A percentile compares a stretch with the other conserved stretches of the same genome.
These are phyloP conservation scores for Epirrhoe tristata DNA, from an alignment of 2,888 invertebrate genomes.

Conservation along the genomic window DNA sequence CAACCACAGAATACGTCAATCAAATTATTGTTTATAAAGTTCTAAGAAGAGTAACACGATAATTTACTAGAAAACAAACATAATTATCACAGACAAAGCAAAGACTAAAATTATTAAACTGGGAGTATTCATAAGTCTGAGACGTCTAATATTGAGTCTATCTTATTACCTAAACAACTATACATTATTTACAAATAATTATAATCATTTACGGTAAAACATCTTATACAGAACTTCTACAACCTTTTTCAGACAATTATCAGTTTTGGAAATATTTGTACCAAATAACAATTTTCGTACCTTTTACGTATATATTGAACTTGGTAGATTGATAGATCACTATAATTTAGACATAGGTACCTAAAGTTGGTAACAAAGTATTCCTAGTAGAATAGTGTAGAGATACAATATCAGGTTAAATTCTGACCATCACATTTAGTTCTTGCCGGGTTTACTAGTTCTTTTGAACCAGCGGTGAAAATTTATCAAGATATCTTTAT, in stretches of 20 bases:
- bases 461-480: too few relatives aligned
- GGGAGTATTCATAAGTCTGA: not conserved
- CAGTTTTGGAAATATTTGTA: not conserved
- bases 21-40: not conserved
- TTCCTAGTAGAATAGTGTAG: not conserved
- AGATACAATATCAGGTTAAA: not conserved
- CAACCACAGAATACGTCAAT: conserved; percentile 3
- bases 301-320: not conserved
- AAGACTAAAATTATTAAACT: not conserved
- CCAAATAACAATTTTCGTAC: not conserved
- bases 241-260: not conserved
- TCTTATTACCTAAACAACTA: not conserved
- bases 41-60: conserved; percentile 3
- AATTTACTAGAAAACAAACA: not conserved
- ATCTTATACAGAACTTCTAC: not conserved
- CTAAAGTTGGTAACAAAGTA: not conserved
- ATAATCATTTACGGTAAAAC: not conserved
- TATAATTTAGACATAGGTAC: not conserved
- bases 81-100: conserved; percentile 14
- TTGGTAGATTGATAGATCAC: not conserved
- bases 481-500: not conserved
- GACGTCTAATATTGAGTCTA: conserved; percentile 1
- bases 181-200: conserved; percentile 7
- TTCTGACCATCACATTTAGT: too few relatives aligned
- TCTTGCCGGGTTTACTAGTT: too few relatives aligned